Evolutionary conservation across 2,113 vertebrate species (phyloP).

Genomic region (Cheirogaleus medius): DNA sequence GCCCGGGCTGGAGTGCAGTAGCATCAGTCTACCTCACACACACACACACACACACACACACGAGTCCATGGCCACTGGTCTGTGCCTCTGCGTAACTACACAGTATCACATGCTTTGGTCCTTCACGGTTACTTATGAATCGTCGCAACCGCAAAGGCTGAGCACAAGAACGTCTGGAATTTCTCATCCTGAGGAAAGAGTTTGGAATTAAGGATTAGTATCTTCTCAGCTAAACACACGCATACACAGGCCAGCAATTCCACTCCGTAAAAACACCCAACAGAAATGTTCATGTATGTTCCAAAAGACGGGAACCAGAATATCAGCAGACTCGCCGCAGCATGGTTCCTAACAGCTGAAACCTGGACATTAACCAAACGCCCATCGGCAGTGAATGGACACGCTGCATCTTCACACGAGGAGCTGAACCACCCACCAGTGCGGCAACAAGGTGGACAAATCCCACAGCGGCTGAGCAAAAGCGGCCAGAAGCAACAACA

Average conservation of each 20-base stretch:
- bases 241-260: rapidly evolving
- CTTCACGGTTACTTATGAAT: rapidly evolving
- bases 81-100: background rate
- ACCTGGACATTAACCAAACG: background rate
- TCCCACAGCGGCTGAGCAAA: too few species aligned
- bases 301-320: background rate
- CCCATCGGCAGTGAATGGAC: rapidly evolving
- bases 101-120: background rate
- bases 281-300: background rate
- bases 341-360: background rate
- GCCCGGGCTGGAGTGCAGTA: too few species aligned
- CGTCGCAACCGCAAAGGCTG: background rate
- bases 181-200: rapidly evolving
- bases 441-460: rapidly evolving
- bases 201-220: rapidly evolving
- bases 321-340: rapidly evolving
- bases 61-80: background rate
- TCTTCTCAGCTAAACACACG: background rate
- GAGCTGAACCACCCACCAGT: rapidly evolving
- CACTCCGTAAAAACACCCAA: too few species aligned
- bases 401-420: rapidly evolving
- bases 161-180: rapidly evolving
- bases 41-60: too few species aligned
- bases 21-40: too few species aligned
- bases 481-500: background rate